Base-by-base conservation (phyloP, 2,113 vertebrate species). In the Syngnathus typhle region DNA sequence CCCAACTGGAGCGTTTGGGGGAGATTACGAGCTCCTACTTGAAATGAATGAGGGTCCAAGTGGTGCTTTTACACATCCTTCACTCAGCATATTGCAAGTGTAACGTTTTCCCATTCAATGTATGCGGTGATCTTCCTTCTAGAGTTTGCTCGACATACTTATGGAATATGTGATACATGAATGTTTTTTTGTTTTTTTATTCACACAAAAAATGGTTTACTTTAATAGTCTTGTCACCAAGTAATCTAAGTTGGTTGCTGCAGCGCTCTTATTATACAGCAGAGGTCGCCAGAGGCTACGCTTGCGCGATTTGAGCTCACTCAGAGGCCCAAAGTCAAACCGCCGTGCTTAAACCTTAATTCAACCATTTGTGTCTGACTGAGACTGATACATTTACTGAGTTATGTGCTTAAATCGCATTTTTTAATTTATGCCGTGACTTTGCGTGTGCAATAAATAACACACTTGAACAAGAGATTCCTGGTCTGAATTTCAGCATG, bases 251-350 rank as follows among this genome's bases (percentile, higher is more conserved):
- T 5, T 61, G 59, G 54, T 41, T 77, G 77, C 81, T 44, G 41
- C 39, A 77, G 75, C 80, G 79, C 69, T 36, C 60, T 54, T 19
- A 13, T 19, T 58, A 44, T 15, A 61, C 86, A 76, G 74, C 67
- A 85, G 87, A 85, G 81, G 86, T 85, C 88, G 82, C 49, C 71
- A 87, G 78, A 85, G 70, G 60, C 78, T 76, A 75, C 68, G 77
- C 23, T 74, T 80, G 59, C 51, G 55, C 76, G 43, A 21, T 63
- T 36, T 32, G 55, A 58, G 16, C 2, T 36, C 55, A 58, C 36
- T 8, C 12, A 7, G 27, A 58, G 12, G 27, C 27, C 55, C 6
- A 12, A 11, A 27, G 21, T 10, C 6, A 51, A 51, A n/a, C n/a
- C 3, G 27, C 27, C 27, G 27, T 23, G 12, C 13, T 36, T 36